Base-by-base conservation (phyloP, 2,113 vertebrate genomes). In the Erpornis zantholeuca region DNA sequence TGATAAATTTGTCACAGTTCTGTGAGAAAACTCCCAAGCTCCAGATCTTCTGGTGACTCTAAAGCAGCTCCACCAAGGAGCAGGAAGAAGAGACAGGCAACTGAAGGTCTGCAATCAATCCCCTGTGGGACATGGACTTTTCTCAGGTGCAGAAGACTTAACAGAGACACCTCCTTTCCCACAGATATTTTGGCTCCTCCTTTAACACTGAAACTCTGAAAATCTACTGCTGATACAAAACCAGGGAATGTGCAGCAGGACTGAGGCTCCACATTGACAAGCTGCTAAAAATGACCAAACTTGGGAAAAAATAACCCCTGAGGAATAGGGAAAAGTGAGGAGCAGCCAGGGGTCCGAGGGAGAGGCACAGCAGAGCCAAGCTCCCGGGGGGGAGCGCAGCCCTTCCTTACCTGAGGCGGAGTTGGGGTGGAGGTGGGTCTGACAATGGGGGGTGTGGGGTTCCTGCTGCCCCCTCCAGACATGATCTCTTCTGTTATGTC, bases 401-500 rank as follows among this genome's bases (percentile, higher is more conserved):
- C 42, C 19, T 5, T 35, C 60, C 80, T 92, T 98, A 99, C 99
- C 99, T 99, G 99, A 95, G 99, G 99, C 24, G 99, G 99, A 22
- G 99, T 99, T 1, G 99, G 99, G 50, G 99, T 99, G 53, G 99
- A 98, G 54, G 97, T 98, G 47, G 99, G 98, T 71, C 98, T 98
- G 36, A 98, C 97, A 4, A 98, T 98, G 82, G 99, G 99, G 66
- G 99, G 99, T 0, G 99, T 99, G 66, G 99, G 99, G 96, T 99
- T 99, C 95, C 99, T 98, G 98, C 99, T 99, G 92, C 99, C 99
- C 86, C 98, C 98, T 80, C 99, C 98, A n/a, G 99, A 99, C 99
- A 99, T 99, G 90, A 99, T 99, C 97, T 99, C 99, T 91, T 99
- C 99, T 6, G 99, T 99, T 97, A 99, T 99, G 88, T 99, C 99